A percentile compares a stretch with the other conserved stretches of the same genome.
These are phyloP conservation scores for Chaetophractus vellerosus DNA, from an alignment of 2,797 vertebrate genomes.

Conservation along the genomic window DNA sequence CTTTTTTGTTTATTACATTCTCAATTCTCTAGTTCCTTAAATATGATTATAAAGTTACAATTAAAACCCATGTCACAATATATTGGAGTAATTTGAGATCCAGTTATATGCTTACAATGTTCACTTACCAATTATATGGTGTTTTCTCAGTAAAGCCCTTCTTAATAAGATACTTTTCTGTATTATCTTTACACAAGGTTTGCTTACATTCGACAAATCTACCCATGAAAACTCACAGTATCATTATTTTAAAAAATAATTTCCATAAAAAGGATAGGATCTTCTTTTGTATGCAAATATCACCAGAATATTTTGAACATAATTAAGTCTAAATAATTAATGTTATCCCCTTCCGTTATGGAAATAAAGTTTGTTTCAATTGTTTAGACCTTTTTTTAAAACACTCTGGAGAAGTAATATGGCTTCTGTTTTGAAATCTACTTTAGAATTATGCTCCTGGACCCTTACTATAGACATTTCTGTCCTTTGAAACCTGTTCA, in stretches of 20 bases:
- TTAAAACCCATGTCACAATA: background rate
- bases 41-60: constrained; percentile 46
- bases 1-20: constrained; percentile 5
- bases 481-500: background rate
- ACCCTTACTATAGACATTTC: background rate
- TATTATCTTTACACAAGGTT: background rate
- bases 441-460: constrained; percentile 11
- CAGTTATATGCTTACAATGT: background rate
- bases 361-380: background rate
- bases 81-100: background rate
- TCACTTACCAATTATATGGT: background rate
- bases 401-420: background rate
- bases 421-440: background rate
- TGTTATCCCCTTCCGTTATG: background rate
- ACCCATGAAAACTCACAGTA: background rate
- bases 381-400: constrained; percentile 18
- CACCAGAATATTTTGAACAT: constrained; percentile 1
- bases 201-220: background rate
- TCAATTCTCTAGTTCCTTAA: constrained; percentile 41
- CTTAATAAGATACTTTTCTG: background rate
- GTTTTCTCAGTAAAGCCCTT: constrained; percentile 21
- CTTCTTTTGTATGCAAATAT: background rate
- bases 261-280: background rate
- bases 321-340: constrained; percentile 52
- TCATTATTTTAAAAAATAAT: constrained; percentile 2